These are phyloP conservation scores for Apus apus DNA, from an alignment of 2,113 vertebrate species.

Conservation along the genomic window DNA sequence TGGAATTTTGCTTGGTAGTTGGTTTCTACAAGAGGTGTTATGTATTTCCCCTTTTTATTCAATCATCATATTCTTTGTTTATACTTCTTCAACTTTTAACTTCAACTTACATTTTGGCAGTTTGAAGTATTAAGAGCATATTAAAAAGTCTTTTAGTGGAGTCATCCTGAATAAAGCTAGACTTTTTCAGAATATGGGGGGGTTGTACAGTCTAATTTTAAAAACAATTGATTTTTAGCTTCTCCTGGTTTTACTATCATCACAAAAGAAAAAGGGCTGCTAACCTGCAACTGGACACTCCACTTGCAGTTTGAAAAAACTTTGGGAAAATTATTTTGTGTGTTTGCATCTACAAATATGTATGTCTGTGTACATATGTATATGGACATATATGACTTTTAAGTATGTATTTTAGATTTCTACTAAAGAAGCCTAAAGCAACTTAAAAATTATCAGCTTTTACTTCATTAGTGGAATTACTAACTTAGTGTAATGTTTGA, in stretches of 20 bases:
- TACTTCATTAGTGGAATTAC: neutral
- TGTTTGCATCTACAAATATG: neutral
- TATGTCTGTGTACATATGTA: accelerated
- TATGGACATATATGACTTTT: neutral
- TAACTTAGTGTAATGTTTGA: neutral
- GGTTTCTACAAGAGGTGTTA: neutral
- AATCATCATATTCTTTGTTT: neutral
- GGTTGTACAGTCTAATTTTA: neutral
- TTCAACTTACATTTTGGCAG: constrained; percentile 13
- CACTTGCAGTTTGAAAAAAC: neutral
- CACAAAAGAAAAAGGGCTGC: neutral
- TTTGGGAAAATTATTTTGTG: neutral
- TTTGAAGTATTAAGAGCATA: neutral
- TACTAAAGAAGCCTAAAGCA: neutral
- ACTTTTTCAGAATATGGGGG: neutral
- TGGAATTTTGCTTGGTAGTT: neutral
- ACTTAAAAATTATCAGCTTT: neutral
- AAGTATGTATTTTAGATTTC: neutral
- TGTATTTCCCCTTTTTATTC: neutral
- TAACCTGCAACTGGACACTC: neutral
- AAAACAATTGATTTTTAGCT: neutral
- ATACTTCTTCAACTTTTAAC: constrained; percentile 4
- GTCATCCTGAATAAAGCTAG: neutral
- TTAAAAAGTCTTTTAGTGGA: neutral
- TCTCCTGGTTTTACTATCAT: neutral